Evolutionary conservation across 2,113 vertebrate species (phyloP).

Genomic region (Leptocoma aspasia): DNA sequence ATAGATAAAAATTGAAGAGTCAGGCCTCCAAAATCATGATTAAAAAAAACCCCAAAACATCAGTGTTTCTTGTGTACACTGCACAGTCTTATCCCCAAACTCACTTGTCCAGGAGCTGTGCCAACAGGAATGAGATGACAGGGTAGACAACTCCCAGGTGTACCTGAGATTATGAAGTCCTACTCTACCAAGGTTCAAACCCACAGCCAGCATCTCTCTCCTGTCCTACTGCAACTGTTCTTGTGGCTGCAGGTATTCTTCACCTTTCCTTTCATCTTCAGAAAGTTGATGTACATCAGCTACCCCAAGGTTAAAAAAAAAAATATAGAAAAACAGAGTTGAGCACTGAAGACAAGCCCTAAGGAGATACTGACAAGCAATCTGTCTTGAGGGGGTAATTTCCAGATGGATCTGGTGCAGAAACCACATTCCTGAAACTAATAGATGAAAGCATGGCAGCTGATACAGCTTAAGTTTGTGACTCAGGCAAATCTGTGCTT

Average conservation of each 20-base stretch:
- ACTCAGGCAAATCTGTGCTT: slow-evolving; percentile 2
- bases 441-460: slow-evolving; percentile 23
- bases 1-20: background rate
- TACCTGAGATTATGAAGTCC: background rate
- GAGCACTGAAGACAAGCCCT: background rate
- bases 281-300: background rate
- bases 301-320: background rate
- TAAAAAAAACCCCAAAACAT: background rate
- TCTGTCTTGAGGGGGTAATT: background rate
- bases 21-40: background rate
- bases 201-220: background rate
- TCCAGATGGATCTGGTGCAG: slow-evolving; percentile 20
- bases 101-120: background rate
- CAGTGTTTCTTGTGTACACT: background rate
- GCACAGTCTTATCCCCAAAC: background rate
- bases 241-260: background rate
- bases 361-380: background rate
- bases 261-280: background rate
- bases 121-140: background rate
- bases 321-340: background rate
- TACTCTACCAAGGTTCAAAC: background rate
- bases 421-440: slow-evolving; percentile 50
- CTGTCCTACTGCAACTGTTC: background rate
- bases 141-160: background rate
- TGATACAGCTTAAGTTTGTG: slow-evolving; percentile 9